A percentile compares a stretch with the other conserved stretches of the same genome.
Conservation (phyloP, 2,797 vertebrate species). For the Esox lucius region DNA sequence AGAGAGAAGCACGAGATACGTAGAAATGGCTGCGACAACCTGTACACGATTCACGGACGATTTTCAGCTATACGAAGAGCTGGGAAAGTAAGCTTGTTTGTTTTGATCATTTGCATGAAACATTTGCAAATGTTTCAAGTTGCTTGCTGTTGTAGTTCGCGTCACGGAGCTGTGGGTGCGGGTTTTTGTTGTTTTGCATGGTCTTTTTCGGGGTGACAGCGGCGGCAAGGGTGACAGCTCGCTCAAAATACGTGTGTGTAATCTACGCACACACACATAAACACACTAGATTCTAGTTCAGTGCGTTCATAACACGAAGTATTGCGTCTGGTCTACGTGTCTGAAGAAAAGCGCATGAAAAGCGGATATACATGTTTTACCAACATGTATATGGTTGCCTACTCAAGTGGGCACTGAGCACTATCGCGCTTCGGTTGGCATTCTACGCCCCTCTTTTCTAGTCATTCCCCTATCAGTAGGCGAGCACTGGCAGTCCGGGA, state of each 20-base stretch:
- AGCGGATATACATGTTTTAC: too few species aligned
- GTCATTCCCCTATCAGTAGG: too few species aligned
- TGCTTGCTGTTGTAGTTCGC: not conserved
- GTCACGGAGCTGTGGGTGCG: not conserved
- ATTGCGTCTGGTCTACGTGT: not conserved
- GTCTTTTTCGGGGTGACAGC: slow-evolving; percentile 11
- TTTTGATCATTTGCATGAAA: not conserved
- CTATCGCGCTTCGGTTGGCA: too few species aligned
- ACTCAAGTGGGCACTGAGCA: too few species aligned
- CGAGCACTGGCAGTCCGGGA: too few species aligned
- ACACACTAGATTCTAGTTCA: not conserved
- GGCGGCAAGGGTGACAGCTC: slow-evolving; percentile 46
- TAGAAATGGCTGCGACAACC: slow-evolving; percentile 92
- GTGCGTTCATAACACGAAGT: not conserved
- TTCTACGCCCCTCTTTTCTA: slow-evolving; percentile 2
- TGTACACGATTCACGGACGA: slow-evolving; percentile 98
- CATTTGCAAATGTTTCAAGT: not conserved
- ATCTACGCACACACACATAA: not conserved
- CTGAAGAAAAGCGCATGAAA: not conserved
- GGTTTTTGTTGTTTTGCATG: slow-evolving; percentile 1
- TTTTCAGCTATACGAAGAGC: slow-evolving; percentile 97
- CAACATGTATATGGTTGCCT: too few species aligned
- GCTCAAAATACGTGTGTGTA: slow-evolving; percentile 47
- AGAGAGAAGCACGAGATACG: slow-evolving; percentile 36
- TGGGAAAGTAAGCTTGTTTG: slow-evolving; percentile 86